Base-by-base conservation (phyloP, 2,113 vertebrate genomes). In the Machaerirhynchus nigripectus region DNA sequence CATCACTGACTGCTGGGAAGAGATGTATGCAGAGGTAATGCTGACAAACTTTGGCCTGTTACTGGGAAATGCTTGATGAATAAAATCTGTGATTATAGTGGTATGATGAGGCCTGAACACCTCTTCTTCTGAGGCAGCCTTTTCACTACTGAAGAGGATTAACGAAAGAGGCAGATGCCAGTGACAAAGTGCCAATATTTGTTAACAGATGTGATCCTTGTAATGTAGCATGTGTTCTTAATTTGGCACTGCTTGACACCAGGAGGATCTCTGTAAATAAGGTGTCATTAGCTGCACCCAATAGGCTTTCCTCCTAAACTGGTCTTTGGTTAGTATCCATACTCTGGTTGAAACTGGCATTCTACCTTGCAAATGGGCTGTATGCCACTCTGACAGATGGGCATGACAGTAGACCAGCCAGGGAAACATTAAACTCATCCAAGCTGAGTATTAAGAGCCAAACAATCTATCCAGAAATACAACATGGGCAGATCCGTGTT, bases 331-430 rank as follows among this genome's bases (percentile, higher is more conserved):
- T 96, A 44, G 60, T 82, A 28, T 95, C 90, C 93, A 60, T 60
- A 31, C 68, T 75, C 87, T 75, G 31, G 21, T 97, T 95, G 86
- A 89, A 95, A 87, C 86, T 92, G 97, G 90, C 97, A 81, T 30
- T 53, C 64, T 91, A 97, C 96, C 95, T 97, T 95, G 15, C 47
- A 73, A 89, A 60, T 87, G 96, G 98, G 98, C 97, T 86, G 11
- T 14, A 14, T 93, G 98, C 98, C 98, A 98, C 85, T 79, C 63
- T 56, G 93, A 96, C 98, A 98, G 98, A 98, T 98, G 98, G 98
- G 78, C 71, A 84, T 83, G 95, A 96, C 83, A 88, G 75, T 93
- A 89, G 92, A 91, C 86, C 77, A 96, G 97, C 96, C 97, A 97
- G 97, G 93, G 97, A 97, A 88, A 91, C 90, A 95, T 96, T 97